Evolutionary conservation across 2,888 invertebrate genomes (phyloP).

Genomic region (Luperina nickerlii): DNA sequence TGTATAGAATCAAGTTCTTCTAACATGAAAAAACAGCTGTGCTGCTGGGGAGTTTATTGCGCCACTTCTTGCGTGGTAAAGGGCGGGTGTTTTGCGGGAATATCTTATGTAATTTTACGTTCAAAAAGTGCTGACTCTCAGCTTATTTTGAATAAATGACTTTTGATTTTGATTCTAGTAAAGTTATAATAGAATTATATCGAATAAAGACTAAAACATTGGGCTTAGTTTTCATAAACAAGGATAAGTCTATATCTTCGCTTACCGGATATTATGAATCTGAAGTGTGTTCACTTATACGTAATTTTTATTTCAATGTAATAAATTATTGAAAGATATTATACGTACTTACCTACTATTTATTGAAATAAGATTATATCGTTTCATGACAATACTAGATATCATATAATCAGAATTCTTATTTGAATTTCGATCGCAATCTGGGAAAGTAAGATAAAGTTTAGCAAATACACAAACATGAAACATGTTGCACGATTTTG

Average conservation of each 20-base stretch:
- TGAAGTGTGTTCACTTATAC: not conserved
- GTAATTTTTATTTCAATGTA: conserved; percentile 5
- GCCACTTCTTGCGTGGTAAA: not conserved
- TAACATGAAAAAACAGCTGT: not conserved
- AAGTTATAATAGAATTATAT: not conserved
- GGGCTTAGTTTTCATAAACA: not conserved
- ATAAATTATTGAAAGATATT: conserved; percentile 12
- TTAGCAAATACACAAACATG: conserved; percentile 1
- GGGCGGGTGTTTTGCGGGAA: not conserved
- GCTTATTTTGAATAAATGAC: not conserved
- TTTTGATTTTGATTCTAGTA: not conserved
- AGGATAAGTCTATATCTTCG: not conserved
- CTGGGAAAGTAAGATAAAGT: conserved; percentile 17
- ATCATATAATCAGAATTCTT: conserved; percentile 37
- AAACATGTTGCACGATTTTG: not conserved
- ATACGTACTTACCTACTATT: conserved; percentile 12
- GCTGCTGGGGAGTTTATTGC: not conserved
- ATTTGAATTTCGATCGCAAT: conserved; percentile 32
- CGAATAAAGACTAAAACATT: not conserved
- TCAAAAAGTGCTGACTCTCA: not conserved
- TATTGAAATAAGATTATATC: conserved; percentile 34
- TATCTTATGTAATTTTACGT: not conserved
- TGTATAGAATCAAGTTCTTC: not conserved
- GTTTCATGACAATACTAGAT: conserved; percentile 13
- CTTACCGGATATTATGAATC: not conserved